Evolutionary conservation across 2,113 vertebrate genomes (phyloP).

Genomic region (Ranitomeya variabilis): DNA sequence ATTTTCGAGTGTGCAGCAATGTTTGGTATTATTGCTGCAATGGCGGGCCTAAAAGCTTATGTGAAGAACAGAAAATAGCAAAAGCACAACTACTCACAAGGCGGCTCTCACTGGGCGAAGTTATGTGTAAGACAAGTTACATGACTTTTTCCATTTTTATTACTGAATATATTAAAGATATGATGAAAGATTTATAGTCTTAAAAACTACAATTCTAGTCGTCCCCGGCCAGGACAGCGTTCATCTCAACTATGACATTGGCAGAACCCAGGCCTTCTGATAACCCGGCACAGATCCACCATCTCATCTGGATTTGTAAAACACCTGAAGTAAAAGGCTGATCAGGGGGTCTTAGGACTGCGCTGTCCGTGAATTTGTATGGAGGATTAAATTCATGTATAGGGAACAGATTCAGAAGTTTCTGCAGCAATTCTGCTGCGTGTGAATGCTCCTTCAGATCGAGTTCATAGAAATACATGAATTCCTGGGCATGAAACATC

Average conservation of each 20-base stretch:
- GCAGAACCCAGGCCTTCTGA: not conserved
- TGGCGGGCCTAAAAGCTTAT: not conserved
- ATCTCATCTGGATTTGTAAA: not conserved
- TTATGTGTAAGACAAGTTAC: not conserved
- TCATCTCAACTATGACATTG: not conserved
- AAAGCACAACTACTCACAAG: not conserved
- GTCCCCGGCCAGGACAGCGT: not conserved
- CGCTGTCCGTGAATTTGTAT: no score
- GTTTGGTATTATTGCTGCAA: constrained; percentile 37
- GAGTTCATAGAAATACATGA: not conserved
- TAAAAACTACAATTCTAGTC: not conserved
- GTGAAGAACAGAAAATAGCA: not conserved
- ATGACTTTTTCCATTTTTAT: not conserved
- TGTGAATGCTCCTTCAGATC: no score
- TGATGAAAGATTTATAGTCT: not conserved
- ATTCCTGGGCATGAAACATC: not conserved
- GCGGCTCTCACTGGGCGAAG: not conserved
- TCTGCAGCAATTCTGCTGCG: no score
- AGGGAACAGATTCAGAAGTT: no score
- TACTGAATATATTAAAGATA: not conserved
- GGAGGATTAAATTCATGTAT: no score
- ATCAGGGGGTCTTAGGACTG: no score
- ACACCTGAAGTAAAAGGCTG: no score
- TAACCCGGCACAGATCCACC: not conserved
- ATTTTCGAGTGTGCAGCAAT: constrained; percentile 45